A percentile compares a stretch with the other conserved stretches of the same genome.
These are phyloP conservation scores for Callionymus lyra DNA, from an alignment of 2,113 vertebrate genomes.

Conservation along the genomic window DNA sequence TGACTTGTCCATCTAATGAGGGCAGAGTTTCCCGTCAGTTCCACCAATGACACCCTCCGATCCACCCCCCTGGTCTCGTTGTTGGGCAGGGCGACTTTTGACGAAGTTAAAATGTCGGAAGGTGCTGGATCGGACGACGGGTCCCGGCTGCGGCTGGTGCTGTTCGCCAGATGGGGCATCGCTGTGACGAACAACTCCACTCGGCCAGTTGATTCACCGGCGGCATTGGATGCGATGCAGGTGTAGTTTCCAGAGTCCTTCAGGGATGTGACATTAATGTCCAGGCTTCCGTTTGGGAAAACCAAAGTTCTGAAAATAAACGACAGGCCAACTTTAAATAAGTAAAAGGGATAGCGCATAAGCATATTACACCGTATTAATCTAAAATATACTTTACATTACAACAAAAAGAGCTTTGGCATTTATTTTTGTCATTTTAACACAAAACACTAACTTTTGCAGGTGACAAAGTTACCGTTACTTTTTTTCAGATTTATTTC, in stretches of 20 bases:
- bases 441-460: no score
- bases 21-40: conserved; percentile 84
- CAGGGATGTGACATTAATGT: conserved; percentile 67
- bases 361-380: no score
- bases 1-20: conserved; percentile 84
- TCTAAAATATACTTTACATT: no score
- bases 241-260: conserved; percentile 80
- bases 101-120: conserved; percentile 83
- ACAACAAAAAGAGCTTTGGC: no score
- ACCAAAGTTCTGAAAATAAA: conserved; percentile 65
- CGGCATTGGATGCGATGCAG: conserved; percentile 90
- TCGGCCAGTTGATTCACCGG: conserved; percentile 81
- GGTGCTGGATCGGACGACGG: conserved; percentile 62
- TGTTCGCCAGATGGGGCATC: conserved; percentile 77
- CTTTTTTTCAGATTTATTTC: no score
- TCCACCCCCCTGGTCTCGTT: conserved; percentile 67
- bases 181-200: conserved; percentile 76
- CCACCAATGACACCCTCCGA: conserved; percentile 70
- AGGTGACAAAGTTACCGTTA: no score
- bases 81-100: conserved; percentile 57
- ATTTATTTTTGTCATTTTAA: no score
- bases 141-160: conserved; percentile 80
- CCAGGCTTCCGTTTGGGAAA: conserved; percentile 84
- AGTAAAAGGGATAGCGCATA: no score
- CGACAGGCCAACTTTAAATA: no score